A percentile compares a stretch with the other conserved stretches of the same genome.
phyloP scores from a whole-genome alignment of 2,113 vertebrate genomes.

The Mirza zaza region DNA sequence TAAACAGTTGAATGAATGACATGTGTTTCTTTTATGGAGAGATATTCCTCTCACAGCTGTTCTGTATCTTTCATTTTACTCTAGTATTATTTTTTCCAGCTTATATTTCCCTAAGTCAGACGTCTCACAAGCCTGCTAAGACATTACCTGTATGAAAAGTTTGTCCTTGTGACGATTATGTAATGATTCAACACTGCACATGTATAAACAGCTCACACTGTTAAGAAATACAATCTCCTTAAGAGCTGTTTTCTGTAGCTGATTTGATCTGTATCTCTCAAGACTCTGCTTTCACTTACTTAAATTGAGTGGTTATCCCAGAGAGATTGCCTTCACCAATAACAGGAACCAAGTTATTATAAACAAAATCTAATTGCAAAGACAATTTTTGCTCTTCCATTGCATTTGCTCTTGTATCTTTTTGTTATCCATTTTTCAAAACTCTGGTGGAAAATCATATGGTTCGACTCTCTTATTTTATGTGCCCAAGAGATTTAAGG shows the following conservation, averaged over 20 bases:
- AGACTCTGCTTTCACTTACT: conserved; percentile 43
- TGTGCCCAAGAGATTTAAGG: background rate
- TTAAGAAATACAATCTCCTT: conserved; percentile 49
- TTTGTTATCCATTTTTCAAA: conserved; percentile 30
- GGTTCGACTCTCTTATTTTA: background rate
- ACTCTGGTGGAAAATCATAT: conserved; percentile 14
- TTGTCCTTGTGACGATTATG: background rate
- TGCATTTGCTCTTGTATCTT: background rate
- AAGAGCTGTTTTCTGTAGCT: conserved; percentile 30
- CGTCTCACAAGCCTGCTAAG: background rate
- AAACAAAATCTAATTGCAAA: conserved; percentile 61
- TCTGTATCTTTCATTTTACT: background rate
- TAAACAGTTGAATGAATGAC: background rate
- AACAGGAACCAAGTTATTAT: conserved; percentile 44
- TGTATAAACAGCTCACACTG: background rate
- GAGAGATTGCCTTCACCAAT: conserved; percentile 59
- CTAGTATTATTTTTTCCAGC: background rate
- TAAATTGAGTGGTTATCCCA: conserved; percentile 61
- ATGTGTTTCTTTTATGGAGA: background rate
- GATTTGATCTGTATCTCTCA: conserved; percentile 56
- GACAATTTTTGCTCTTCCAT: background rate
- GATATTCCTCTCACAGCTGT: background rate
- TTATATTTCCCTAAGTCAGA: background rate
- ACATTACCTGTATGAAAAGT: background rate
- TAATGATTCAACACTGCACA: background rate